Percentiles rank a stretch among this genome's conserved stretches.
phyloP scores from a whole-genome alignment of 2,888 invertebrate genomes.

The Hydroisotoma schaefferi region DNA sequence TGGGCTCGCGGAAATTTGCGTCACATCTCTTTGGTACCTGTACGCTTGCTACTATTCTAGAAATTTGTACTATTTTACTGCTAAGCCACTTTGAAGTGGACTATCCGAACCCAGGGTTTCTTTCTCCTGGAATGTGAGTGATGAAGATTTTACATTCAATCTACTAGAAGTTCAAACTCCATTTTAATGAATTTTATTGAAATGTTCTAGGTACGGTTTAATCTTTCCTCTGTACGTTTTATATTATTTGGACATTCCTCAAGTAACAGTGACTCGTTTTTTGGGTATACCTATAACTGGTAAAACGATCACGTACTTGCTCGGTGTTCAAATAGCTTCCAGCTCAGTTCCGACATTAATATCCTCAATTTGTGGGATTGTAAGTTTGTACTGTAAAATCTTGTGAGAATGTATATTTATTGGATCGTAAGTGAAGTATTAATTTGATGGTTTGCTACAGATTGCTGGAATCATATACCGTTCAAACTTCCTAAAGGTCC shows the following conservation, averaged over 20 bases:
- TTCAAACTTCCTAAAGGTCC: slow-evolving; percentile 53
- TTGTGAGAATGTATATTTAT: not conserved
- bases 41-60: slow-evolving; percentile 53
- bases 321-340: slow-evolving; percentile 56
- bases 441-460: slow-evolving; percentile 29
- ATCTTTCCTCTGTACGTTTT: slow-evolving; percentile 57
- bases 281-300: slow-evolving; percentile 57
- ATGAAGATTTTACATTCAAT: not conserved
- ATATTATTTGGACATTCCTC: slow-evolving; percentile 57
- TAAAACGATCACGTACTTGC: slow-evolving; percentile 57
- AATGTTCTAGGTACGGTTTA: slow-evolving; percentile 51
- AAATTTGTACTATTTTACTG: slow-evolving; percentile 51
- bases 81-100: slow-evolving; percentile 52
- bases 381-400: slow-evolving; percentile 48
- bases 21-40: slow-evolving; percentile 54
- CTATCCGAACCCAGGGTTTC: slow-evolving; percentile 51
- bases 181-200: not conserved
- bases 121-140: slow-evolving; percentile 57
- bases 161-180: no score
- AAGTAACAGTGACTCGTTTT: slow-evolving; percentile 45
- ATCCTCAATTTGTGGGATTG: slow-evolving; percentile 54
- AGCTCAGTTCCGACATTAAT: slow-evolving; percentile 53
- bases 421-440: not conserved
- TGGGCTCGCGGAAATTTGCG: slow-evolving; percentile 57
- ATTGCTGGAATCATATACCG: slow-evolving; percentile 51